Percentiles rank a stretch among this genome's conserved stretches.
phyloP scores from a whole-genome alignment of 2,888 invertebrate species.

The Leptura quadrifasciata region DNA sequence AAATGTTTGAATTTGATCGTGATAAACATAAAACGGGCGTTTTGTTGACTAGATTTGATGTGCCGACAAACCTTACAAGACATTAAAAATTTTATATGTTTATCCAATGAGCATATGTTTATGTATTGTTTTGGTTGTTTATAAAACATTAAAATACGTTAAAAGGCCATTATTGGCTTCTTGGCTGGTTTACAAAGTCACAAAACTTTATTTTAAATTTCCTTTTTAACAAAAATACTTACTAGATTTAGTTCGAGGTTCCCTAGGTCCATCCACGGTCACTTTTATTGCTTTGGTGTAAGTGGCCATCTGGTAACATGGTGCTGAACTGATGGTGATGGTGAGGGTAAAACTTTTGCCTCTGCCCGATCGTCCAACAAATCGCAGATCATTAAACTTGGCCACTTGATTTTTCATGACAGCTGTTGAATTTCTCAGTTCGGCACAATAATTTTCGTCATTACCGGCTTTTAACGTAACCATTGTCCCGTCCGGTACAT shows the following conservation, averaged over 20 bases:
- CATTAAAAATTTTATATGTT: slow-evolving; percentile 68
- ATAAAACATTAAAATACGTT: slow-evolving; percentile 58
- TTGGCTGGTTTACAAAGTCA: slow-evolving; percentile 56
- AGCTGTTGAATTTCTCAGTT: slow-evolving; percentile 93
- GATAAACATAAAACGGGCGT: slow-evolving; percentile 62
- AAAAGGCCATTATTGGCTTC: slow-evolving; percentile 58
- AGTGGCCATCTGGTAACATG: slow-evolving; percentile 89
- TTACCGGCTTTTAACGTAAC: slow-evolving; percentile 97
- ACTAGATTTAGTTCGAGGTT: slow-evolving; percentile 98
- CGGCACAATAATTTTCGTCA: slow-evolving; percentile 98
- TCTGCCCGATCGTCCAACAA: slow-evolving; percentile 97
- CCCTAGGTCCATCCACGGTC: slow-evolving; percentile 98
- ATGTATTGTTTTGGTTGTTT: slow-evolving; percentile 60
- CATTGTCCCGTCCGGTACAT: slow-evolving; percentile 94
- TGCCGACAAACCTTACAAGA: slow-evolving; percentile 68
- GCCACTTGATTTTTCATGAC: slow-evolving; percentile 99
- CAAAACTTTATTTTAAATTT: slow-evolving; percentile 33
- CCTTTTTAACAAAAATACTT: slow-evolving; percentile 75
- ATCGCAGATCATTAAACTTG: slow-evolving; percentile 98
- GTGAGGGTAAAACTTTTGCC: slow-evolving; percentile 97
- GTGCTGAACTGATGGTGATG: slow-evolving; percentile 90
- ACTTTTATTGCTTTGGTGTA: slow-evolving; percentile 99
- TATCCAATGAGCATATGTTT: slow-evolving; percentile 65
- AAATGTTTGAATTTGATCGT: slow-evolving; percentile 62
- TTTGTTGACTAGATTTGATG: slow-evolving; percentile 55